Evolutionary conservation across 2,888 invertebrate genomes (phyloP), one percentile per base, ranked within the genome.

Genomic region (Lepeophtheirus nordmannii): DNA sequence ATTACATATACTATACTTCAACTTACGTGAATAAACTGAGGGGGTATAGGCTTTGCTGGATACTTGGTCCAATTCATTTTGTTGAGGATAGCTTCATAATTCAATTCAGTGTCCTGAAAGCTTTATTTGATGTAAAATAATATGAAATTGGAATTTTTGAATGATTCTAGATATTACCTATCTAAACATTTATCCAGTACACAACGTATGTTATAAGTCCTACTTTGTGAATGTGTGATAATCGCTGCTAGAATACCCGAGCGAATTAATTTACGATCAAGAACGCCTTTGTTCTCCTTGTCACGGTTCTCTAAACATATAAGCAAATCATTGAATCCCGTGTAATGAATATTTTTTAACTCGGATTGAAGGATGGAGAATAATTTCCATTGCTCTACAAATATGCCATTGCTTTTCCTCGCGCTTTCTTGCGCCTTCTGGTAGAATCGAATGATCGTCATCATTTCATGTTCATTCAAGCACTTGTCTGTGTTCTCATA

Each of bases 41-140:
- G 63, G 8, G 63, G 53, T n/a, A 63, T 53, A 20, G 63, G 63
- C 40, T 56, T 63, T 10, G 63, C 46, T 1, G 63, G 63, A 53
- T 53, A 46, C 12, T 22, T 22, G n/a, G 53, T 14, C 63, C 63
- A 63, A 37, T 63, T 53, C 53, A 63, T 20, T 30, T 37, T 46
- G 14, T 30, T 20, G 11, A 63, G 22, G 1, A 63, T 14, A 22
- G 41, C 53, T 22, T 53, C 20, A 23, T 63, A 63, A 37, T 63
- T 37, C 23, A 63, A 20, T 17, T 53, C 30, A 12, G 41, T 53
- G 10, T 56, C 53, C 3, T 10, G 5, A 8, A 30, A 53, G 30
- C 62, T 62, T 46, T 46, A 10, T 46, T 46, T 14, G 8, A n/a
- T 46, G 8, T 5, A 46, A 17, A 46, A 8, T 5, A 46, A n/a